A percentile compares a stretch with the other conserved stretches of the same genome.
These are phyloP conservation scores for Heliconius hortense DNA, from an alignment of 2,888 invertebrate genomes.

Conservation along the genomic window DNA sequence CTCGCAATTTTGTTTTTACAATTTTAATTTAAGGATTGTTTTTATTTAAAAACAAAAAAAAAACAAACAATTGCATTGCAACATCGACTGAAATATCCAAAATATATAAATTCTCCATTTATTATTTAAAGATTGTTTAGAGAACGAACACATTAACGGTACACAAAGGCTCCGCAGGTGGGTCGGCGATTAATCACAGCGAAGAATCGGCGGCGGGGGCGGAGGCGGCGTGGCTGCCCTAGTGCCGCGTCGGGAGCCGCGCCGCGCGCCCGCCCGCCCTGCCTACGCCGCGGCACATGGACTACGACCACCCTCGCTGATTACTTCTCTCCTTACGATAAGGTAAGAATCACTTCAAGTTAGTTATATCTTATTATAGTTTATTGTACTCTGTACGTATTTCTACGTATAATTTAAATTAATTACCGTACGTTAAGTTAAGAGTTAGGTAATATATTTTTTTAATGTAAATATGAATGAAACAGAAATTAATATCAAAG, in stretches of 20 bases:
- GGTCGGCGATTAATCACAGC: slow-evolving; percentile 76
- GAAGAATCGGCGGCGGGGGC: slow-evolving; percentile 58
- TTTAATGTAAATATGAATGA: not conserved
- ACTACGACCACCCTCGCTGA: slow-evolving; percentile 35
- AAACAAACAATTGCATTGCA: not conserved
- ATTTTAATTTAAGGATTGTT: not conserved
- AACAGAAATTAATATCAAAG: not conserved
- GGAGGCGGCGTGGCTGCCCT: slow-evolving; percentile 62
- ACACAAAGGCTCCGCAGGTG: slow-evolving; percentile 79
- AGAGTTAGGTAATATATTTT: not conserved
- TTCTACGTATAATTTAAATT: no score
- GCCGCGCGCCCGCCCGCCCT: slow-evolving; percentile 62
- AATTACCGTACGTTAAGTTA: not conserved
- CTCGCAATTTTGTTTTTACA: not conserved
- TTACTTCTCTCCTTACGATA: slow-evolving; percentile 24
- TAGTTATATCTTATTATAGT: not conserved
- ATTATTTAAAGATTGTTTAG: slow-evolving; percentile 51
- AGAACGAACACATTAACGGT: slow-evolving; percentile 48
- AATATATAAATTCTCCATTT: slow-evolving; percentile 30
- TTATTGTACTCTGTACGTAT: not conserved
- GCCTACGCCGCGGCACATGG: slow-evolving; percentile 36
- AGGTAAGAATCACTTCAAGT: slow-evolving; percentile 37
- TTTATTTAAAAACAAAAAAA: not conserved
- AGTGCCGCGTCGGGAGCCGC: slow-evolving; percentile 69
- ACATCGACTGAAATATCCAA: slow-evolving; percentile 25